Conservation (phyloP, 1,140 invertebrate genomes). For the Varroa destructor region DNA sequence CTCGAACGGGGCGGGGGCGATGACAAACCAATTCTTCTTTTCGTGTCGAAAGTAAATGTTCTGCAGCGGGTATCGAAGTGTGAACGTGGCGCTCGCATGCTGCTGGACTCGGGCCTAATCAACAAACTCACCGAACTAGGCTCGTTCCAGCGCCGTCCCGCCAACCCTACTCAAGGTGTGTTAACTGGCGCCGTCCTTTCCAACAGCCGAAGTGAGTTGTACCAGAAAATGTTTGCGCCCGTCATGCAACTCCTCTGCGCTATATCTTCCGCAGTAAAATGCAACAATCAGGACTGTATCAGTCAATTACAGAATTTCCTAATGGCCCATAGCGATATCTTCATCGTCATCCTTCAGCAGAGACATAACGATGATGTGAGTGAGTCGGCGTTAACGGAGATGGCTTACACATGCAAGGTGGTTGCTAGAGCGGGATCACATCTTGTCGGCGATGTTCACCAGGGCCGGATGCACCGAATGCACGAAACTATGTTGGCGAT, state of each 20-base stretch:
- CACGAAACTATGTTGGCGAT: slow-evolving; percentile 21
- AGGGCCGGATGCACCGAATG: slow-evolving; percentile 8
- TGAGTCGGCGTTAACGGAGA: slow-evolving; percentile 2
- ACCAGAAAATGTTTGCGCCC: slow-evolving; percentile 14
- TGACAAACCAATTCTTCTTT: slow-evolving; percentile 9
- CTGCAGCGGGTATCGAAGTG: slow-evolving; percentile 1
- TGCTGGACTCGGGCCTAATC: slow-evolving; percentile 19
- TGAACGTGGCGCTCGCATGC: slow-evolving; percentile 10
- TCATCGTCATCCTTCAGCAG: slow-evolving; percentile 22
- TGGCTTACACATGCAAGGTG: slow-evolving; percentile 12
- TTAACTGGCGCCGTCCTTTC: neutral
- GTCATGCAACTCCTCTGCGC: slow-evolving; percentile 18
- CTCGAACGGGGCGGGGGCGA: neutral
- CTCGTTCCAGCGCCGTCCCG: slow-evolving; percentile 2
- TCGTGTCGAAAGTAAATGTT: slow-evolving; percentile 11
- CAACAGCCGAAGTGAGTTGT: neutral
- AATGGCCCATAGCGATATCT: slow-evolving; percentile 13
- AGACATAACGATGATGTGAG: slow-evolving; percentile 1
- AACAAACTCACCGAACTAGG: slow-evolving; percentile 12
- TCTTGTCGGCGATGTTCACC: slow-evolving; percentile 6
- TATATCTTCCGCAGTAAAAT: slow-evolving; percentile 3
- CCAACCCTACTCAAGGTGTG: too few species aligned
- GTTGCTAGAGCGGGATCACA: slow-evolving; percentile 8
- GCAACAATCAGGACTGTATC: slow-evolving; percentile 24
- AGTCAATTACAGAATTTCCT: slow-evolving; percentile 12